Evolutionary conservation across 1,140 invertebrate species (phyloP).

Genomic region (Sycobia sp.): DNA sequence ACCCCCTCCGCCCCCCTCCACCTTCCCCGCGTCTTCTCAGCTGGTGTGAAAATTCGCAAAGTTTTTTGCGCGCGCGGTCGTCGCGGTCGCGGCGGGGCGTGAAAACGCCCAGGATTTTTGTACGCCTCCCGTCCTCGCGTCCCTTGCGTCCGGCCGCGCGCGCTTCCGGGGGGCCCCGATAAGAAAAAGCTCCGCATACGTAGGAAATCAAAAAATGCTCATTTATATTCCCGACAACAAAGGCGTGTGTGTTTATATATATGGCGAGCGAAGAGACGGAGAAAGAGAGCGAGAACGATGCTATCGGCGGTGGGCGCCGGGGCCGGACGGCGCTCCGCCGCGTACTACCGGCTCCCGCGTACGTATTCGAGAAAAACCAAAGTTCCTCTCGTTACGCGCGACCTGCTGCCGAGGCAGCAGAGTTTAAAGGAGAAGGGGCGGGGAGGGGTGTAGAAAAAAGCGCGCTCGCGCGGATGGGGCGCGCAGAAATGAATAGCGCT

Average conservation of each 20-base stretch:
- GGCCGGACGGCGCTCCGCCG: background rate
- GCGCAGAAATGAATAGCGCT: conserved; percentile 9
- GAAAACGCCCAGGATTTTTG: background rate
- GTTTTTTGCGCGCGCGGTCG: background rate
- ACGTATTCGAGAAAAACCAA: conserved; percentile 30
- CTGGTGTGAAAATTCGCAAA: conserved; percentile 14
- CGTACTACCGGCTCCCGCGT: too few species aligned
- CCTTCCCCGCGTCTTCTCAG: too few species aligned
- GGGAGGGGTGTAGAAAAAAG: background rate
- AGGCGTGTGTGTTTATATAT: too few species aligned
- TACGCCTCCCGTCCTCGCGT: too few species aligned
- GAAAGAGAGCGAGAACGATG: background rate
- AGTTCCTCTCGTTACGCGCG: conserved; percentile 19
- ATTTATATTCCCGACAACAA: conserved; percentile 20
- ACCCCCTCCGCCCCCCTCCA: too few species aligned
- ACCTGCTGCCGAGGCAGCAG: background rate
- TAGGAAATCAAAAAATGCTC: conserved; percentile 11
- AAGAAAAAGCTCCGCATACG: too few species aligned
- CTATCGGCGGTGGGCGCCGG: background rate
- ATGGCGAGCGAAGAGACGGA: too few species aligned
- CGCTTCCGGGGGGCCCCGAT: background rate
- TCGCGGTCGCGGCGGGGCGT: too few species aligned
- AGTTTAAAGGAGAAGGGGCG: too few species aligned
- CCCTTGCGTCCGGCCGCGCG: background rate
- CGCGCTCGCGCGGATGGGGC: too few species aligned